Percentiles rank a stretch among this genome's conserved stretches.
Conservation (phyloP, 2,797 vertebrate species). For the Dermochelys coriacea region DNA sequence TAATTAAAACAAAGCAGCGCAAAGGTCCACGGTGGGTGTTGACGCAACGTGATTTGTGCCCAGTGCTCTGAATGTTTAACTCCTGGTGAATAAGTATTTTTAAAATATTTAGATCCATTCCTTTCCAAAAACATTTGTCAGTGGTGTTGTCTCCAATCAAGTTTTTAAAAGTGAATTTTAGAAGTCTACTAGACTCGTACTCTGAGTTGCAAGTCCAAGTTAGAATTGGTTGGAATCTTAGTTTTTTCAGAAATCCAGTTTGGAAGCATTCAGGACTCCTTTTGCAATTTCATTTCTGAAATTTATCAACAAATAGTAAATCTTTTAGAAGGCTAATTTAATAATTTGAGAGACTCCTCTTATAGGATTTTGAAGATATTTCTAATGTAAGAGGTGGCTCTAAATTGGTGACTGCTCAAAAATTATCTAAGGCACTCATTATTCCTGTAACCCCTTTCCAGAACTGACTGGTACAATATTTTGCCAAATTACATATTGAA, state of each 20-base stretch:
- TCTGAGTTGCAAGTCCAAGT: not conserved
- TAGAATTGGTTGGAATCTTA: not conserved
- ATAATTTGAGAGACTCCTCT: not conserved
- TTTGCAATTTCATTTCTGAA: not conserved
- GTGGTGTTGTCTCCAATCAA: not conserved
- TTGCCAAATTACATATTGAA: not conserved
- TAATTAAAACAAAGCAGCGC: no score
- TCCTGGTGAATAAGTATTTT: not conserved
- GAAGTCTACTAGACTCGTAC: not conserved
- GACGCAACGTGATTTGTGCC: no score
- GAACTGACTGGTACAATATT: not conserved
- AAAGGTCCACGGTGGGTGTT: no score
- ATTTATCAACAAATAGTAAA: not conserved
- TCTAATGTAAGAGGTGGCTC: not conserved
- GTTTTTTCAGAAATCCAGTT: no score
- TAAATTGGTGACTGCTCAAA: not conserved
- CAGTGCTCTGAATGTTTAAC: not conserved
- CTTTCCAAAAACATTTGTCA: not conserved
- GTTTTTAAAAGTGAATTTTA: conserved; percentile 9
- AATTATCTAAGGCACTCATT: not conserved
- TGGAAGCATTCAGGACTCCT: not conserved
- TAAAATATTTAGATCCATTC: not conserved
- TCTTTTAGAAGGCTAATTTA: not conserved
- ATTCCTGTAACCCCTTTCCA: not conserved
- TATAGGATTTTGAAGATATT: not conserved